Conservation (phyloP, 2,888 invertebrate genomes). For the Ichneumoninae sp. region DNA sequence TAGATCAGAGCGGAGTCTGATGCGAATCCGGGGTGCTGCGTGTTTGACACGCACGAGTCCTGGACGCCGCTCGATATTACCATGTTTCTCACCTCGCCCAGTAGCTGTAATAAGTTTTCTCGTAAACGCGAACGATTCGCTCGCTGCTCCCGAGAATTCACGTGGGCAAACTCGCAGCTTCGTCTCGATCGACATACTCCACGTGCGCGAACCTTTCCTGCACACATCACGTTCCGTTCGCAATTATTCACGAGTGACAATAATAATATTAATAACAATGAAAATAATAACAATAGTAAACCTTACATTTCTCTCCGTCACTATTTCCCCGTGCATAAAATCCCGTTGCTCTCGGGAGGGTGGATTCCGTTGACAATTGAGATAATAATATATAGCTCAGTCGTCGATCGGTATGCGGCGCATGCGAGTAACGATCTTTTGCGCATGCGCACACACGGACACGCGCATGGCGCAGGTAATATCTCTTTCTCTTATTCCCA, state of each 20-base stretch:
- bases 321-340: not conserved
- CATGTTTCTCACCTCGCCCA: constrained; percentile 1
- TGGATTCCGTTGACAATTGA: constrained; percentile 7
- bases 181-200: constrained; percentile 61
- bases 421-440: constrained; percentile 14
- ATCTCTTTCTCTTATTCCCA: constrained; percentile 45
- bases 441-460: not conserved
- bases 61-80: constrained; percentile 30
- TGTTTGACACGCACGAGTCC: constrained; percentile 59
- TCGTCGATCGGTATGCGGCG: constrained; percentile 25
- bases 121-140: constrained; percentile 71
- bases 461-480: not conserved
- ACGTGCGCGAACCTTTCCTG: not conserved
- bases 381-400: not conserved
- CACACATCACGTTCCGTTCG: not conserved
- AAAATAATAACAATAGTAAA: not conserved
- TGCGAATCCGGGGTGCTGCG: constrained; percentile 67
- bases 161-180: constrained; percentile 75
- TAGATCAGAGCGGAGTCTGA: constrained; percentile 62
- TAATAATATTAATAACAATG: not conserved
- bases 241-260: not conserved
- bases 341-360: not conserved
- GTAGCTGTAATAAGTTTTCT: not conserved
- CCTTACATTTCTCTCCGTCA: not conserved
- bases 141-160: constrained; percentile 76